Evolutionary conservation across 2,113 vertebrate species (phyloP).

Genomic region (Oenanthe melanoleuca): DNA sequence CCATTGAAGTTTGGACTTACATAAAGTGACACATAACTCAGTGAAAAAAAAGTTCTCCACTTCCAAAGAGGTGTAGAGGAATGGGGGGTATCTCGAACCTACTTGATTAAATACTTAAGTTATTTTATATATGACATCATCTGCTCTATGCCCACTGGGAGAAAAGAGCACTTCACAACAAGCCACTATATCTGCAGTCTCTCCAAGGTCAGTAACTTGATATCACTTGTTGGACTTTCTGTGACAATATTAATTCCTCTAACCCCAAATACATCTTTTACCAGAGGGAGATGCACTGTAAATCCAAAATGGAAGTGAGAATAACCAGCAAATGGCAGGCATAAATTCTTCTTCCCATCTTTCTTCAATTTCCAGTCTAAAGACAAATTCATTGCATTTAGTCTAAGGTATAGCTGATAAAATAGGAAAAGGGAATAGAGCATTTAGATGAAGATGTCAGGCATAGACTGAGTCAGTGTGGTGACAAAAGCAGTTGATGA

Average conservation of each 20-base stretch:
- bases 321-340: slow-evolving; percentile 41
- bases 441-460: slow-evolving; percentile 1
- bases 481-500: background rate
- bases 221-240: background rate
- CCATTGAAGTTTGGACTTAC: background rate
- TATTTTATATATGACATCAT: background rate
- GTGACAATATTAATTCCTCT: background rate
- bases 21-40: background rate
- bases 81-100: background rate
- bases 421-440: slow-evolving; percentile 8
- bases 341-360: slow-evolving; percentile 49
- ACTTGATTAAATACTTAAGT: background rate
- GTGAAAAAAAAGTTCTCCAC: background rate
- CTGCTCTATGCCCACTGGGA: background rate
- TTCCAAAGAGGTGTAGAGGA: background rate
- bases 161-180: background rate
- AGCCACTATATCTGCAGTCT: background rate
- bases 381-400: slow-evolving; percentile 22
- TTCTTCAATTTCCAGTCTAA: slow-evolving; percentile 51
- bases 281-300: slow-evolving; percentile 38
- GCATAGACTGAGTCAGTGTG: background rate
- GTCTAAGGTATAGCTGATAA: slow-evolving; percentile 31
- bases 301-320: slow-evolving; percentile 53
- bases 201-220: background rate
- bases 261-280: slow-evolving; percentile 39